Evolutionary conservation across 2,797 vertebrate genomes (phyloP), one percentile per base, ranked within the genome.

Genomic region (Saxicola maurus): DNA sequence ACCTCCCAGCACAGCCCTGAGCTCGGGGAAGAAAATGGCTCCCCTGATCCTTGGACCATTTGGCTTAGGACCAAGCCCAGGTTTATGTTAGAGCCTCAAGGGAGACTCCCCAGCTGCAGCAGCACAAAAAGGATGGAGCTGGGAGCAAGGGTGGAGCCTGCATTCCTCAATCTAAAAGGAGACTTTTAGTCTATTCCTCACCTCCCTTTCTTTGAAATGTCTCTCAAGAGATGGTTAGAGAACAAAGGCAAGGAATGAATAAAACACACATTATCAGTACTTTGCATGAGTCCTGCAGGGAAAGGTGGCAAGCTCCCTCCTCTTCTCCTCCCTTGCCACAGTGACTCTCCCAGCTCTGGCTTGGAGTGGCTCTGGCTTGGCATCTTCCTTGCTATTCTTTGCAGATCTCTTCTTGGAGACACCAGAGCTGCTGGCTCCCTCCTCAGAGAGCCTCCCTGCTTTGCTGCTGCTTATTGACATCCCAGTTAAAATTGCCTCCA

Each of bases 131-230:
- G 60, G 86, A 95, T 92, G 91, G 91, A 88, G 95, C 95, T 95
- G 77, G 90, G 71, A 95, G 95, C 95, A 86, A 95, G 95, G 95
- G 95, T 93, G 95, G 95, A 93, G 93, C 66, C 82, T 93, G 84
- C 95, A 95, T 95, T 94, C 94, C 94, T 92, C 93, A 92, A 49
- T 69, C 90, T 94, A 78, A 95, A 94, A 90, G 93, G 92, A 94
- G 95, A 94, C 94, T 91, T 95, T 85, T 94, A 92, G 93, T 95
- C 94, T 95, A 88, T 93, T 95, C 87, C 90, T 93, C 23, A 2
- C 62, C 94, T 94, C 81, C 87, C 73, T 89, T 94, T 95, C 94
- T 95, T 92, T 95, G 94, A 95, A 95, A 94, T 30, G 40, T 93
- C 91, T 95, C 94, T 93, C 89, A 89, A 82, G 84, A 94, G 90